Evolutionary conservation across 2,888 invertebrate species (phyloP).

Genomic region (Cerceris ruficornis): DNA sequence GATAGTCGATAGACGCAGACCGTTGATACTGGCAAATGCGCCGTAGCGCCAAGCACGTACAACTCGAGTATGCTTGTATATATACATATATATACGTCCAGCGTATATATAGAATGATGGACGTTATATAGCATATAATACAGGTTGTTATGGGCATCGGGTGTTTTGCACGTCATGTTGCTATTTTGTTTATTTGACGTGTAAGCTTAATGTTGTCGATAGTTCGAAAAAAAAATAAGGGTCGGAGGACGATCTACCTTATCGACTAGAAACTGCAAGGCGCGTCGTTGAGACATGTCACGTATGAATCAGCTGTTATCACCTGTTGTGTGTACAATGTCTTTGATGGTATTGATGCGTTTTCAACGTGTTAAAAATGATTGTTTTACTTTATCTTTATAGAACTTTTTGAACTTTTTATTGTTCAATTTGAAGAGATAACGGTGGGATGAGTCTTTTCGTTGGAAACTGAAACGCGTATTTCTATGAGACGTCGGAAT

Average conservation of each 20-base stretch:
- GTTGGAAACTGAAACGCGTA: too few species aligned
- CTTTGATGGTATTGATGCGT: neutral
- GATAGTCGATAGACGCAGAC: conserved; percentile 72
- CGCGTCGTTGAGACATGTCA: neutral
- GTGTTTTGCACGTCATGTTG: neutral
- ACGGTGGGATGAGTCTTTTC: too few species aligned
- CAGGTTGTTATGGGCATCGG: neutral
- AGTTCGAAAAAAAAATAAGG: too few species aligned
- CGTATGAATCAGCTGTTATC: conserved; percentile 48
- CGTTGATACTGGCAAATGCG: conserved; percentile 70
- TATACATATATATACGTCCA: conserved; percentile 6
- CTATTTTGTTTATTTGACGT: too few species aligned
- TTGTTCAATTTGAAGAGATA: too few species aligned
- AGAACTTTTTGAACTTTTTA: neutral
- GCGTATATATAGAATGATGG: conserved; percentile 8
- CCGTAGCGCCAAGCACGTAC: conserved; percentile 64
- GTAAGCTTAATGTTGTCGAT: too few species aligned
- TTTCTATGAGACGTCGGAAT: too few species aligned
- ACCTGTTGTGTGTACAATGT: conserved; percentile 35
- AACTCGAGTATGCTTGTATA: conserved; percentile 9
- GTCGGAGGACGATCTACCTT: conserved; percentile 1
- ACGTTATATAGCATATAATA: neutral
- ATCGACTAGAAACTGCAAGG: neutral
- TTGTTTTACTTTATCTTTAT: neutral
- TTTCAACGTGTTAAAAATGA: neutral